phyloP scores from a whole-genome alignment of 2,888 invertebrate species.

The Chloroclysta siterata region DNA sequence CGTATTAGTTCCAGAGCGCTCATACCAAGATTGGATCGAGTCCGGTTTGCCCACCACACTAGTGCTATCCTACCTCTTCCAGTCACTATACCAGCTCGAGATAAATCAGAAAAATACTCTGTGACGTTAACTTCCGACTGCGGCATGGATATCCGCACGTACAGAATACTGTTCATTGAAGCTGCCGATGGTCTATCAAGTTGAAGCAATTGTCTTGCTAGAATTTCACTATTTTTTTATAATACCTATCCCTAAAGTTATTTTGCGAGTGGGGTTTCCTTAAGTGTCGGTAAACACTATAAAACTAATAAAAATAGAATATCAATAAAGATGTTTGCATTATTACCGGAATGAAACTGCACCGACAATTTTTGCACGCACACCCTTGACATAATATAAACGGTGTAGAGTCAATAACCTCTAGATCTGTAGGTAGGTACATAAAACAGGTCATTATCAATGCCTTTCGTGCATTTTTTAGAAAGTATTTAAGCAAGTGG shows the following conservation, averaged over 20 bases:
- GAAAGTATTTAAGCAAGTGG: constrained; percentile 2
- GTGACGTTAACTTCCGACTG: constrained; percentile 74
- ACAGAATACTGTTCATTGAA: constrained; percentile 66
- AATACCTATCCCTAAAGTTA: no score
- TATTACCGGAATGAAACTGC: constrained; percentile 26
- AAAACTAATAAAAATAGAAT: no score
- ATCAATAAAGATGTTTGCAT: constrained; percentile 15
- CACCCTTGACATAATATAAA: constrained; percentile 18
- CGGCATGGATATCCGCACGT: constrained; percentile 76
- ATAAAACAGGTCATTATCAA: constrained; percentile 19
- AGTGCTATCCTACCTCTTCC: constrained; percentile 59
- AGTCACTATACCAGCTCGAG: constrained; percentile 59
- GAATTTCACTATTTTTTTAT: not conserved
- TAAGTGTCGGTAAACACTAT: no score
- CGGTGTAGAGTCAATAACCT: no score
- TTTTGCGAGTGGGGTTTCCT: no score
- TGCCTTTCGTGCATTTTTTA: constrained; percentile 12
- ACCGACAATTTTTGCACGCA: constrained; percentile 21
- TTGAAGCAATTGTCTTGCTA: constrained; percentile 2
- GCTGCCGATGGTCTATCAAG: constrained; percentile 16
- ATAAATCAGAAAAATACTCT: constrained; percentile 66
- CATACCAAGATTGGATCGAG: constrained; percentile 58
- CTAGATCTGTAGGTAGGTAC: not conserved
- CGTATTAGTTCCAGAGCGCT: constrained; percentile 62
- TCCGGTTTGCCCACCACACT: constrained; percentile 63